A percentile compares a stretch with the other conserved stretches of the same genome.
phyloP scores from a whole-genome alignment of 2,113 vertebrate genomes.

The pig (Sus scrofa) region T2T-Sscrofa CM000817.6:11466001-11466500 shows the following conservation, averaged over 20 bases:
- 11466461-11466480: slow-evolving; percentile 61
- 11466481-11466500: slow-evolving; percentile 78
- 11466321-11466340: background rate
- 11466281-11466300: background rate
- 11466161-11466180: background rate
- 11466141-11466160: background rate
- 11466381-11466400: rapidly evolving
- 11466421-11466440: slow-evolving; percentile 26
- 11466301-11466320: background rate
- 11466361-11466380: background rate
- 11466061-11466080: no score
- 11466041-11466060: no score
- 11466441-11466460: slow-evolving; percentile 30
- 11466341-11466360: background rate
- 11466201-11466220: background rate
- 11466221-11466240: background rate
- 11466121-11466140: background rate
- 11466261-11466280: background rate
- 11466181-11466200: background rate
- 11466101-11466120: background rate
- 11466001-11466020: no score
- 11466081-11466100: no score
- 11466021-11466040: no score
- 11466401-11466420: background rate
- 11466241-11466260: background rate